Base-by-base conservation (phyloP, 2,797 vertebrate species). In the Monodelphis domestica region DNA sequence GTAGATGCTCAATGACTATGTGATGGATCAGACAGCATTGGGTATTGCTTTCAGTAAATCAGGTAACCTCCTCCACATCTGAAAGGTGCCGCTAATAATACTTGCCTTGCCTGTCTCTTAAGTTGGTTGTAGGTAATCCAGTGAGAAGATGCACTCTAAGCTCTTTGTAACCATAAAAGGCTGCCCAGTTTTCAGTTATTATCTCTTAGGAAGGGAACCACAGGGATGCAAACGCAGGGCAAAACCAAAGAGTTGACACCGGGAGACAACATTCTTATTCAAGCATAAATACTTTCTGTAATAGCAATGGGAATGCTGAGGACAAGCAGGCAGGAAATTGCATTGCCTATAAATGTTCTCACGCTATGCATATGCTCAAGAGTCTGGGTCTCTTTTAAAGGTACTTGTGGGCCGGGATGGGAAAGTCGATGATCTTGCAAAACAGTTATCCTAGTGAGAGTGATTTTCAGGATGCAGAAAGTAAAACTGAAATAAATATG, bases 291-390 rank as follows among this genome's bases (percentile, higher is more conserved):
- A 84, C 70, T 84, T 88, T 30, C 51, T 53, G 12, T 88, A 88
- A 88, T 88, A 88, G 87, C 87, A 88, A 29, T 52, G 53, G 33
- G 87, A 94, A 97, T 96, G 93, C 5, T 29, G 93, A 97, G 97
- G 97, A 97, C 78, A 95, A 95, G 95, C 96, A 97, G 95, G 97
- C 96, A 97, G 97, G 95, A 97, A 97, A 97, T 96, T 97, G 95
- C 96, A 97, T 97, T 97, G 97, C 24, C 78, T 87, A 53, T 88
- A 88, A 53, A 88, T 52, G 87, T 88, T 88, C 28, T 88, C 53
- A 30, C 4, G 2, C 26, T 88, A 33, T 33, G 21, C 38, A 10
- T 84, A 28, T 50, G 3, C 38, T 84, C 38, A 3, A 28, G 38
- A 84, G 70, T 50, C 38, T 84, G 33, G 24, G 38, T 84, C 38